Evolutionary conservation across 2,888 invertebrate genomes (phyloP), one percentile per base, ranked within the genome.

Genomic region (Schizotus pectinicornis): DNA sequence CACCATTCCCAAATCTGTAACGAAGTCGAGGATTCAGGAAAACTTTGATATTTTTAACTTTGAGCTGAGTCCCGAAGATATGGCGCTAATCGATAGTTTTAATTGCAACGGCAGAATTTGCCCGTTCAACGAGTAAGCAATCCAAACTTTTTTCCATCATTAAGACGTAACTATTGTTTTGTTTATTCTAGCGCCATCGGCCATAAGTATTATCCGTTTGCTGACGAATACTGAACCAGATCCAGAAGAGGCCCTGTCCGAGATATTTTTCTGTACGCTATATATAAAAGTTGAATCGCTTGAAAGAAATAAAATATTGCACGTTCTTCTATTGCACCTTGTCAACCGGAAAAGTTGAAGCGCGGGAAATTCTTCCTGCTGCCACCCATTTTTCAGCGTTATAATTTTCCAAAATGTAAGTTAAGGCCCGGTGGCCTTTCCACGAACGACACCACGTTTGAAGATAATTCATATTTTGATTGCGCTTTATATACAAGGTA

Each of bases 1-100:
- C 33, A 89, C 90, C 34, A 92, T 94, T 64, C 93, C 94, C 0
- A 94, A 94, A 75, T 92, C 92, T 0, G 90, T 92, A 14, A 92
- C 84, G 0, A 87, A 87, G 65, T 79, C 84, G 0, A 83, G 89
- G 67, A 87, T 91, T 74, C 81, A 81, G 49, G 82, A 87, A 72
- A 88, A 94, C 78, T 85, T 89, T 64, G 75, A 89, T 58, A 88
- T 93, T 7, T 86, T 88, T 64, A 89, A 91, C 79, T 93, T 94
- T 75, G 83, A 87, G 64, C 79, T 94, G 63, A 80, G 83, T 0
- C 69, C 79, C 0, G 89, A 89, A 41, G 92, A 94, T 68, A 77
- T 92, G 22, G 75, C 80, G 1, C 78, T 81, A 2, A 86, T 94
- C 51, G 85, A 88, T 72, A 80, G 81, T 6, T 88, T 93, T 69